Conservation (phyloP, 2,797 vertebrate genomes). For the Sebastes steindachneri region DNA sequence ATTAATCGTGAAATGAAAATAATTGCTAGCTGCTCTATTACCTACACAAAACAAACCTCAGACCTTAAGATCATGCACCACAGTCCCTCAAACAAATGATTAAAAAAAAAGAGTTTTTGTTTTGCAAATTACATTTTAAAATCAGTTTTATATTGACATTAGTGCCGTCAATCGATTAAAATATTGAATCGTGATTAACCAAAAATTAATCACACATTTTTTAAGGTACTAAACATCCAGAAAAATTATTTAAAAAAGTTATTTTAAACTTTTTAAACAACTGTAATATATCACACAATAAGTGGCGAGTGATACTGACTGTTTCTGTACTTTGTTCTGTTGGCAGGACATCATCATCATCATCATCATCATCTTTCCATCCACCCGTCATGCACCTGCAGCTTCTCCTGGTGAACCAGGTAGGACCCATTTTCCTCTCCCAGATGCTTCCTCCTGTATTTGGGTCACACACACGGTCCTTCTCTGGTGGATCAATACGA, state of each 20-base stretch:
- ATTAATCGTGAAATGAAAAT: too few relatives aligned
- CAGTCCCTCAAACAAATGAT: not conserved
- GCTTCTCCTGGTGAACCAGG: constrained; percentile 44
- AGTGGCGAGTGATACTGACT: not conserved
- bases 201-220: too few relatives aligned
- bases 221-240: too few relatives aligned
- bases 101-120: not conserved
- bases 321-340: not conserved
- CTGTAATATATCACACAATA: not conserved
- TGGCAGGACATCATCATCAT: not conserved
- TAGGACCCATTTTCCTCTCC: constrained; percentile 19
- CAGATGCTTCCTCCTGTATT: constrained; percentile 80
- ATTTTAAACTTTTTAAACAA: not conserved
- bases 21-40: too few relatives aligned
- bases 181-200: too few relatives aligned
- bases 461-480: constrained; percentile 63
- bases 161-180: too few relatives aligned
- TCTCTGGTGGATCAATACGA: constrained; percentile 87
- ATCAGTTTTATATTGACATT: not conserved
- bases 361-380: not conserved
- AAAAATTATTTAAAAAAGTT: not conserved
- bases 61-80: not conserved
- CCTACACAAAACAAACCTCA: not conserved
- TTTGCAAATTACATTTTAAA: not conserved
- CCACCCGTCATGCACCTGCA: constrained; percentile 20